Evolutionary conservation across 2,113 vertebrate genomes (phyloP).

Genomic region (Gobiocypris rarus): DNA sequence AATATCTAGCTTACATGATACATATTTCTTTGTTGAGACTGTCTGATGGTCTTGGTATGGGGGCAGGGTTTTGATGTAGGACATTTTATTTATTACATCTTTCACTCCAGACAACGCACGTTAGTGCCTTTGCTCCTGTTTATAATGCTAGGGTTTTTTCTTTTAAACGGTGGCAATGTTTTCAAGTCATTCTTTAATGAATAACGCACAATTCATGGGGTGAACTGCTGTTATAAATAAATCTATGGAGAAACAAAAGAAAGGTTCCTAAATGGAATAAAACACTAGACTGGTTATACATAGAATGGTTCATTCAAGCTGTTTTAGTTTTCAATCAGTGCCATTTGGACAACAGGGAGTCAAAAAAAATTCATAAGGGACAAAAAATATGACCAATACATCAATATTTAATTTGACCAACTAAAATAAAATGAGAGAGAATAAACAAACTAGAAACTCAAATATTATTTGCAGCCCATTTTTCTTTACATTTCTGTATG

Average conservation of each 20-base stretch:
- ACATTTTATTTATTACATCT: conserved; percentile 51
- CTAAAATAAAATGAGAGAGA: conserved; percentile 3
- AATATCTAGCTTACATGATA: background rate
- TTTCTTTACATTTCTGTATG: background rate
- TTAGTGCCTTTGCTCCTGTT: conserved; percentile 49
- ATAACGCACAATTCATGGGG: conserved; percentile 49
- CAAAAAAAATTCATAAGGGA: background rate
- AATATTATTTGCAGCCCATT: background rate
- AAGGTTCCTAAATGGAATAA: conserved; percentile 7
- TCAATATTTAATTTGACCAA: conserved; percentile 3
- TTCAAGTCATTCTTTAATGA: conserved; percentile 27
- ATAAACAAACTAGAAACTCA: conserved; percentile 27
- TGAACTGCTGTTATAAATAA: conserved; percentile 28
- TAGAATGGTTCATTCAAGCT: background rate
- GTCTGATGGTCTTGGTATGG: background rate
- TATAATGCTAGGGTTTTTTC: background rate
- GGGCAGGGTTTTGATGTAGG: conserved; percentile 29
- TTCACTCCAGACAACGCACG: conserved; percentile 49
- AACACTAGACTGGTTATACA: conserved; percentile 1
- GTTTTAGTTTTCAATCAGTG: background rate
- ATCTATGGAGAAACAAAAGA: conserved; percentile 13
- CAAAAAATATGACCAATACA: background rate
- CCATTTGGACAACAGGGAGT: background rate
- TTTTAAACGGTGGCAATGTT: conserved; percentile 23
- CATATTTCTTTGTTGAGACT: background rate